Conservation (phyloP, 2,113 vertebrate species). For the Notechis scutatus region DNA sequence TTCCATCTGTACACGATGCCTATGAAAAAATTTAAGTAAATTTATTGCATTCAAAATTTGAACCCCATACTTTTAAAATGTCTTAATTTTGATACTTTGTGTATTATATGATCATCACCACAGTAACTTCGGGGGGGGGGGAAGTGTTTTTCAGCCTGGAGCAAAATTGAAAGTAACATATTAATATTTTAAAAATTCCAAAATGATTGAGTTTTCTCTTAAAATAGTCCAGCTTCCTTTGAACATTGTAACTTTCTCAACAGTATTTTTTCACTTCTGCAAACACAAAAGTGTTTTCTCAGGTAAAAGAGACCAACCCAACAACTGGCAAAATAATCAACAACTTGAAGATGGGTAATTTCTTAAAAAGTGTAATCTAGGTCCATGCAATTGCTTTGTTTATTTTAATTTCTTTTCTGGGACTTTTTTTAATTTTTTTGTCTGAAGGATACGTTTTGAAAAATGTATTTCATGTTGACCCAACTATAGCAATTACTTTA, state of each 20-base stretch:
- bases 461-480: not conserved
- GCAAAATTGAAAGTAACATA: not conserved
- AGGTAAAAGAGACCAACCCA: too few species aligned
- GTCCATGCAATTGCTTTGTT: not conserved
- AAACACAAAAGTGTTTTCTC: not conserved
- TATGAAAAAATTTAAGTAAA: slow-evolving; percentile 51
- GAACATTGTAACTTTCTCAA: not conserved
- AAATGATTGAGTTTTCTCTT: not conserved
- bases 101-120: not conserved
- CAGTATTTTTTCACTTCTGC: not conserved
- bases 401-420: not conserved
- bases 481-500: not conserved
- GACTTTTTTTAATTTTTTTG: not conserved
- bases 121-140: not conserved
- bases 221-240: not conserved
- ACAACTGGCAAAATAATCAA: not conserved
- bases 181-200: not conserved
- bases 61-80: not conserved
- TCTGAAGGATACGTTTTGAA: not conserved
- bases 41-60: not conserved
- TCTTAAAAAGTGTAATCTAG: not conserved
- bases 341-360: not conserved
- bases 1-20: slow-evolving; percentile 92
- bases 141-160: not conserved
- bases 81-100: slow-evolving; percentile 1